Conservation (phyloP, 2,113 vertebrate genomes). For the Aspidoscelis tigris region DNA sequence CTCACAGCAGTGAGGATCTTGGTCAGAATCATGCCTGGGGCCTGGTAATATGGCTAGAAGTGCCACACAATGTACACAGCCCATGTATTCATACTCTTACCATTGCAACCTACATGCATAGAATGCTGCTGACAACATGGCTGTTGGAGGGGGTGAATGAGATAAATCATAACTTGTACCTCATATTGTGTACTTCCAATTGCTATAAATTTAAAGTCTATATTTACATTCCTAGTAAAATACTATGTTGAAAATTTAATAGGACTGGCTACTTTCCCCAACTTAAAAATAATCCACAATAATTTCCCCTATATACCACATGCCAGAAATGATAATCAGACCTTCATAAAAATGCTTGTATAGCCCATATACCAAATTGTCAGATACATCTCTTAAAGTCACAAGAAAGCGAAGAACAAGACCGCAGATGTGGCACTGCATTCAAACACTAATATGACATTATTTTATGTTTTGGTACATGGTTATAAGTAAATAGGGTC, state of each 20-base stretch:
- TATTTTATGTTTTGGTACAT: not conserved
- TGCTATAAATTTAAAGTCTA: not conserved
- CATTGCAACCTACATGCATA: too few species aligned
- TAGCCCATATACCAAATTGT: too few species aligned
- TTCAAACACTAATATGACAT: too few species aligned
- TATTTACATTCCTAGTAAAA: not conserved
- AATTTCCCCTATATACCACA: not conserved
- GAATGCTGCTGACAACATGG: not conserved
- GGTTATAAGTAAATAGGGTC: rapidly evolving
- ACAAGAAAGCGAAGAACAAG: too few species aligned
- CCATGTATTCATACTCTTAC: too few species aligned
- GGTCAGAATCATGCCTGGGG: too few species aligned
- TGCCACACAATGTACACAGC: too few species aligned
- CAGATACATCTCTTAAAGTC: too few species aligned
- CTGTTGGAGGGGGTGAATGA: not conserved
- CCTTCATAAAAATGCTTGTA: too few species aligned
- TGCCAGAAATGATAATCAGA: not conserved
- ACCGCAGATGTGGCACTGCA: too few species aligned
- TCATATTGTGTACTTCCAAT: not conserved
- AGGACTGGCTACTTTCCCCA: not conserved
- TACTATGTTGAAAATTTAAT: not conserved
- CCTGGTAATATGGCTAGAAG: too few species aligned
- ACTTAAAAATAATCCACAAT: not conserved
- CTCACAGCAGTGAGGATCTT: too few species aligned
- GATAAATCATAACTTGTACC: not conserved